Base-by-base conservation (phyloP, 1,140 invertebrate species). In the Caenorhabditis briggsae region DNA sequence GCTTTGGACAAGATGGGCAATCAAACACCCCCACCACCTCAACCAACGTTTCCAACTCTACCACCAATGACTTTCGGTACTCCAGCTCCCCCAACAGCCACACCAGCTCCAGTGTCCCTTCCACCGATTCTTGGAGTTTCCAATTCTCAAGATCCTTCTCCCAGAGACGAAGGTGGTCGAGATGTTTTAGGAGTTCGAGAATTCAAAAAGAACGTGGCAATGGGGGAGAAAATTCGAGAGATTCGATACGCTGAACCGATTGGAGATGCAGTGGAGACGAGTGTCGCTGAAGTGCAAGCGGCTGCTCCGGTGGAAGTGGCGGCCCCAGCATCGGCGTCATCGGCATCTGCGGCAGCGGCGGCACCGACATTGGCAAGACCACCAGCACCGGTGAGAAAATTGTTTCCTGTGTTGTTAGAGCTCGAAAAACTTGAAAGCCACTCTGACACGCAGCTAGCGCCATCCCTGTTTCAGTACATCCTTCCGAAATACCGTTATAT, bases 221-320 rank as follows among this genome's bases (percentile, higher is more conserved):
- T 78, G 70, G 70, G 70, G 3, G 70, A 78, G 46, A 48, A 48
- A 46, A 78, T 23, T 50, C 43, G 70, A 50, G 70, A 78, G 20
- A 78, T 78, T 18, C 43, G 70, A 50, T 78, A 78, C 14, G 70
- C 70, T 12, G 70, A 78, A 14, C 70, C 70, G 18, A 78, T 78
- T 18, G 65, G 12, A 16, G 65, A 70, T 1, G 65, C 41, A 0
- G 41, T 70, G 33, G 14, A 18, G 64, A 46, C 7, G 18, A 12
- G 7, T 9, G 41, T 43, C 82, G 43, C 18, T 16, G 20, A 20
- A n/a, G 41, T 25, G n/a, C 43, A 20, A 59, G 41, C 33, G 85
- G 46, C 33, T 82, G 23, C 20, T 86, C 85, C 58, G 46, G 87
- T 53, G 59, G 82, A 65, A 25, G n/a, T 65, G 2, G 83, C 58